Percentiles rank a stretch among this genome's conserved stretches.
phyloP scores from a whole-genome alignment of 2,113 vertebrate species.

The Gymnogyps californianus region DNA sequence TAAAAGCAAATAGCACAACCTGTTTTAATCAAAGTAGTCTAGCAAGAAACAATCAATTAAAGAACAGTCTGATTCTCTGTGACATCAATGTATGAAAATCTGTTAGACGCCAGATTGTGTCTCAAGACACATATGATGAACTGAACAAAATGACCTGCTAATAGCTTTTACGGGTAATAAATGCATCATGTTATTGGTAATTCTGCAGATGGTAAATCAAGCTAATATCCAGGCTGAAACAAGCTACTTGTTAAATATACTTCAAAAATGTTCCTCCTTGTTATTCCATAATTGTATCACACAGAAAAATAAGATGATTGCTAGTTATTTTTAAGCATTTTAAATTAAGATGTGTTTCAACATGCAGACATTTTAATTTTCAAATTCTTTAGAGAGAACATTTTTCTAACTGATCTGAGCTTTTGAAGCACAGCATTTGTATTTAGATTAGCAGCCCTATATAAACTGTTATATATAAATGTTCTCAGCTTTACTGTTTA shows the following conservation, averaged over 20 bases:
- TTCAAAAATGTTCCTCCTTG: conserved; percentile 73
- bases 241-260: conserved; percentile 84
- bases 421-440: conserved; percentile 48
- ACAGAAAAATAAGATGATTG: conserved; percentile 69
- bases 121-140: conserved; percentile 89
- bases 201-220: conserved; percentile 88
- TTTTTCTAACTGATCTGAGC: conserved; percentile 52
- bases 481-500: not conserved
- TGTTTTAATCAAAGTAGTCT: conserved; percentile 87
- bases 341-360: conserved; percentile 72
- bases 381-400: conserved; percentile 60
- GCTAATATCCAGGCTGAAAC: conserved; percentile 82
- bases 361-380: conserved; percentile 70
- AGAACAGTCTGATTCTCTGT: conserved; percentile 85
- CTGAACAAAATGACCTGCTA: conserved; percentile 88
- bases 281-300: conserved; percentile 71
- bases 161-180: conserved; percentile 90
- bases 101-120: conserved; percentile 89
- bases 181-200: conserved; percentile 89
- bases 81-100: conserved; percentile 89
- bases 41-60: conserved; percentile 88
- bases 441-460: conserved; percentile 58
- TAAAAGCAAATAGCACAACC: conserved; percentile 81
- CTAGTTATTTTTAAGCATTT: conserved; percentile 68
- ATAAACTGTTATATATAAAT: conserved; percentile 9